Base-by-base conservation (phyloP, 2,113 vertebrate species). In the Clarias gariepinus region DNA sequence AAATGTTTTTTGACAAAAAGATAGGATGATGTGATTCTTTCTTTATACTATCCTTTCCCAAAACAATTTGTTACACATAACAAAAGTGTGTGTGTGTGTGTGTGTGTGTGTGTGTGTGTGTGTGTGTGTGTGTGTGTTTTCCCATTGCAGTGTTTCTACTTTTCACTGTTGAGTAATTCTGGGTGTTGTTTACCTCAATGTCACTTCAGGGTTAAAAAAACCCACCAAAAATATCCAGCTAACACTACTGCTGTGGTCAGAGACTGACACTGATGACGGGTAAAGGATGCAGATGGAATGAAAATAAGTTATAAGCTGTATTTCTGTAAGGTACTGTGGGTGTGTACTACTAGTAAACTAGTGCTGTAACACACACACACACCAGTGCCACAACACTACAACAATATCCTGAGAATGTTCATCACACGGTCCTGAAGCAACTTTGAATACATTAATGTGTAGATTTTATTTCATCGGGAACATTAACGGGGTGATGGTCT, bases 201-300 rank as follows among this genome's bases (percentile, higher is more conserved):
- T 74, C 71, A 74, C 71, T 47, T 19, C 71, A 74, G 71, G 71
- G 71, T 74, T 47, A 36, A 74, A 47, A 74, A 74, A 74, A 74
- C 71, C 36, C 47, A 74, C 71, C 71, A 47, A 47, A 74, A 41
- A 47, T 47, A 74, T 47, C 71, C 71, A 74, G 71, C 9, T 25
- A 74, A 74, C 30, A 71, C 0, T 71, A 30, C 16, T 71, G 18
- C 33, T 10, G 18, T 47, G 36, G 71, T 74, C 36, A 74, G 71
- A 74, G 10, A 23, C 36, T 74, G 71, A 74, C 71, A 73, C 18
- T 73, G 33, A 41, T 41, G 18, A 41, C 16, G 33, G 30, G 33
- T 73, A 74, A 74, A 23, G 21, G 36, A 23, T 74, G 10, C 21
- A 23, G 16, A 41, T 74, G 33, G 47, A 47, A 47, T 23, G 4